phyloP scores from a whole-genome alignment of 2,113 vertebrate species.

The Ciconia stormi region DNA sequence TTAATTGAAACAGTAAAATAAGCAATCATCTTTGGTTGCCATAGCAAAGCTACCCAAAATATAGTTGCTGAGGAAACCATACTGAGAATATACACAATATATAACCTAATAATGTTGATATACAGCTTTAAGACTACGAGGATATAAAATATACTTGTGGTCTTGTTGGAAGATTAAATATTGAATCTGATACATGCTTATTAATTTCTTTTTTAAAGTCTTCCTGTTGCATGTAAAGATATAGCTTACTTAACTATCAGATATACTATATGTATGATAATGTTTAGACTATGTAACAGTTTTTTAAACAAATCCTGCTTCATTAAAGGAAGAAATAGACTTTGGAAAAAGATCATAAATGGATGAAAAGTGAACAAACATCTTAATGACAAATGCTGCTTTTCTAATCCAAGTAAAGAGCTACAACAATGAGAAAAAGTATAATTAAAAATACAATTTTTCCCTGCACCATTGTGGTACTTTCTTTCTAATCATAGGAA shows the following conservation, averaged over 20 bases:
- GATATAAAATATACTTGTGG: neutral
- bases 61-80: constrained; percentile 67
- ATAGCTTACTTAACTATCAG: neutral
- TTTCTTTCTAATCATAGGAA: neutral
- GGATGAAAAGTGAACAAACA: neutral
- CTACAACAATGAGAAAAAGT: neutral
- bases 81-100: constrained; percentile 41
- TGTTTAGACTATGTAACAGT: neutral
- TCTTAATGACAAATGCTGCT: neutral
- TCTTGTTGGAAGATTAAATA: neutral
- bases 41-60: constrained; percentile 64
- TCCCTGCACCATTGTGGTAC: neutral
- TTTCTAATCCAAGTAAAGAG: neutral
- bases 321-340: neutral
- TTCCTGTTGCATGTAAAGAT: neutral
- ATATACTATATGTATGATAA: neutral
- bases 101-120: constrained; percentile 51
- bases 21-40: constrained; percentile 62
- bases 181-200: neutral
- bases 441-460: neutral
- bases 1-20: constrained; percentile 62
- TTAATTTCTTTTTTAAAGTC: neutral
- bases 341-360: neutral
- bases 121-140: neutral
- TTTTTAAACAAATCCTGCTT: neutral